Conservation (phyloP, 2,888 invertebrate genomes). For the Agrochola circellaris region DNA sequence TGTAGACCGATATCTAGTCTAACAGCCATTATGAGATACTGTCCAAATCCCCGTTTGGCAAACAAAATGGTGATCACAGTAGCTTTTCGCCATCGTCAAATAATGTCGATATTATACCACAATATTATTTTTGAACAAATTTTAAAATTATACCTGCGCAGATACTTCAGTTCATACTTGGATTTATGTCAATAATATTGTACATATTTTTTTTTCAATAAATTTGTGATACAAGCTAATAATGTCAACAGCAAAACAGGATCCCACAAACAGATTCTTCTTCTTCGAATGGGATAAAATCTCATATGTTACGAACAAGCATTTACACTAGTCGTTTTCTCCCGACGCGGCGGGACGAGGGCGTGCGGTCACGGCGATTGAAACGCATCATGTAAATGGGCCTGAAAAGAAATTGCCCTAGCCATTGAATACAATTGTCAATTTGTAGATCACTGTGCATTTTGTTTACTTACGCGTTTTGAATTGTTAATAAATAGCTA, state of each 20-base stretch:
- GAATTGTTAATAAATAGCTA: constrained; percentile 42
- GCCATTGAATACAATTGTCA: constrained; percentile 30
- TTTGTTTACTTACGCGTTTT: constrained; percentile 31
- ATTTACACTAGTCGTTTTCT: constrained; percentile 55
- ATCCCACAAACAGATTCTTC: constrained; percentile 16
- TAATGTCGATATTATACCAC: not conserved
- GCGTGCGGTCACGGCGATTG: constrained; percentile 50
- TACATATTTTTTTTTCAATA: not conserved
- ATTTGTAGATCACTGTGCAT: constrained; percentile 33
- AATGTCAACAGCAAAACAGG: not conserved
- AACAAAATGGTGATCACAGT: not conserved
- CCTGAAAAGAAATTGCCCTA: constrained; percentile 46
- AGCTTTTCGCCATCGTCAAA: not conserved
- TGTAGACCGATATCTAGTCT: not conserved
- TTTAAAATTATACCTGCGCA: not conserved
- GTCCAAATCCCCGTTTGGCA: not conserved
- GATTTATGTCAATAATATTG: not conserved
- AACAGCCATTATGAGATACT: not conserved
- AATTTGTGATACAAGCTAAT: not conserved
- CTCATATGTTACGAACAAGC: constrained; percentile 48
- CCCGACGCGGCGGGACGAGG: constrained; percentile 9
- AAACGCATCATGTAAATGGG: constrained; percentile 52
- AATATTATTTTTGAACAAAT: not conserved
- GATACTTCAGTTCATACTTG: no score
- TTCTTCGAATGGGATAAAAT: constrained; percentile 45